Evolutionary conservation across 2,797 vertebrate species (phyloP).

Genomic region (Acanthurus tractus): DNA sequence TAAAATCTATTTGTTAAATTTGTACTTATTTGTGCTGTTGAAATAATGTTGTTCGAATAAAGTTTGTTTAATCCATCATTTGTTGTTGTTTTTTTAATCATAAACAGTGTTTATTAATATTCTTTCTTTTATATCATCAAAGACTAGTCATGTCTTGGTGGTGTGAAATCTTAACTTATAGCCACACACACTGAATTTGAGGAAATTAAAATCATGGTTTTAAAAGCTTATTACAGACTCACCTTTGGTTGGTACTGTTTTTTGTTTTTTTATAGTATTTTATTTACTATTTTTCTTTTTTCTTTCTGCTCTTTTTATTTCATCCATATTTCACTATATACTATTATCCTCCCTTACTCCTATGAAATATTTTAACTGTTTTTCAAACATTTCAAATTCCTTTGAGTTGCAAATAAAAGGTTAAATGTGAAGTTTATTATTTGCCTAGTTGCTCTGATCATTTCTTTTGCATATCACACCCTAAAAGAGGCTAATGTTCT

Average conservation of each 20-base stretch:
- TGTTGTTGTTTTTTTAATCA: background rate
- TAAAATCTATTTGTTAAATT: background rate
- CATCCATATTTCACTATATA: background rate
- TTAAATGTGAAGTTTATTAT: background rate
- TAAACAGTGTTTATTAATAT: no score
- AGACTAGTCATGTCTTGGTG: background rate
- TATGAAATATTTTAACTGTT: background rate
- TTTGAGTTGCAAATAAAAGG: background rate
- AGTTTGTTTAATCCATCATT: background rate
- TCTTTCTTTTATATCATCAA: background rate
- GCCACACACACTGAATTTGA: background rate
- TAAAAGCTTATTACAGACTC: background rate
- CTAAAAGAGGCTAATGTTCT: background rate
- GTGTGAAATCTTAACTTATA: background rate
- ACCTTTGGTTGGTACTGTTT: background rate
- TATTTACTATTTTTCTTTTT: no score
- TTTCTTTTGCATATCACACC: background rate
- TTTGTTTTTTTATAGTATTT: background rate
- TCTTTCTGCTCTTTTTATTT: background rate
- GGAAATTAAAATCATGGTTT: background rate
- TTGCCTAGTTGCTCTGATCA: background rate
- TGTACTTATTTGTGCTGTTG: slow-evolving; percentile 1
- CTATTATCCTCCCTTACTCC: background rate
- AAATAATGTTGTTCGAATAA: slow-evolving; percentile 3
- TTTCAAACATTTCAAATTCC: no score